These are phyloP conservation scores for Bucorvus abyssinicus DNA, from an alignment of 2,797 vertebrate genomes.

Conservation along the genomic window DNA sequence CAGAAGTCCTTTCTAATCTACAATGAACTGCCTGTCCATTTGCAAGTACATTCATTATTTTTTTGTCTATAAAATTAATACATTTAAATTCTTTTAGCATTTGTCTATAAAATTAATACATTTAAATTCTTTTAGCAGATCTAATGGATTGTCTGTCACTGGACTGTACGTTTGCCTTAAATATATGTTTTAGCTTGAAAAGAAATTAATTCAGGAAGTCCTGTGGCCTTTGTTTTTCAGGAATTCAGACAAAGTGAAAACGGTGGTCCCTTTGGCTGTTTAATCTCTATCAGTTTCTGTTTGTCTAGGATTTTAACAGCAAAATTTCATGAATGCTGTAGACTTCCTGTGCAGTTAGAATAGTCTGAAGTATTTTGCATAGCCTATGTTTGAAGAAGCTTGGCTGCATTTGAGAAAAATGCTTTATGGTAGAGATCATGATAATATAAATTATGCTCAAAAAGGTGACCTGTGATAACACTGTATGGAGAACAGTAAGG, in stretches of 20 bases:
- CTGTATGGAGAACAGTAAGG: background rate
- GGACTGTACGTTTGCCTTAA: background rate
- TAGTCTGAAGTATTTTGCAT: background rate
- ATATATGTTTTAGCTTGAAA: background rate
- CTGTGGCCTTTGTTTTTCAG: constrained; percentile 25
- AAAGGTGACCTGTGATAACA: background rate
- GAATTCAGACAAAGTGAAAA: constrained; percentile 33
- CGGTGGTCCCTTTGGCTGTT: background rate
- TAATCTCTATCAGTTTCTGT: background rate
- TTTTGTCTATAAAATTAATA: background rate
- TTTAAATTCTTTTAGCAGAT: background rate
- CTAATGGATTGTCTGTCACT: background rate
- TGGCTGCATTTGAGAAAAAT: background rate
- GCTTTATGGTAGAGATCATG: background rate
- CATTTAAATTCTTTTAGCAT: background rate
- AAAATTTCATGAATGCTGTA: background rate
- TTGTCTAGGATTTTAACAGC: background rate
- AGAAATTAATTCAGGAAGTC: constrained; percentile 34
- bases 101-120: background rate
- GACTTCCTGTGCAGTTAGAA: background rate
- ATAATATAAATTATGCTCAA: background rate
- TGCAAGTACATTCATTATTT: background rate
- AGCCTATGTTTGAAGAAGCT: background rate
- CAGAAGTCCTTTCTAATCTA: background rate
- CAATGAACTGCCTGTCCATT: background rate